Evolutionary conservation across 1,140 invertebrate genomes (phyloP).

Genomic region (Homalodisca vitripennis): DNA sequence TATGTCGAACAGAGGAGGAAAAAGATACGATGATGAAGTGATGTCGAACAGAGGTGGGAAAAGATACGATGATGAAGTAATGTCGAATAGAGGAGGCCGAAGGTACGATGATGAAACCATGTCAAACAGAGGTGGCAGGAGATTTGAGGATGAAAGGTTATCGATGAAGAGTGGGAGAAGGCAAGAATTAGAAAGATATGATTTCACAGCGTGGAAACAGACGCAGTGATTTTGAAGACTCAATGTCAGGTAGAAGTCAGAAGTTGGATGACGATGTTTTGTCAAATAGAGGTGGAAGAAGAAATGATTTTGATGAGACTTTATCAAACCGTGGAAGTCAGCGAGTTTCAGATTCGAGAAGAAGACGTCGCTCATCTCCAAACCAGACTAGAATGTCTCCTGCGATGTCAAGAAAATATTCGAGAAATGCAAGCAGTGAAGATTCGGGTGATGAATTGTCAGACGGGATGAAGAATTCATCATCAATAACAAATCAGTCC

Average conservation of each 20-base stretch:
- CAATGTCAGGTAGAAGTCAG: constrained; percentile 22
- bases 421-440: constrained; percentile 23
- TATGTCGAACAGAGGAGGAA: too few relatives aligned
- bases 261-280: constrained; percentile 27
- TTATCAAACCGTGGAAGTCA: constrained; percentile 36
- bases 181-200: constrained; percentile 21
- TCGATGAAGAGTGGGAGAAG: constrained; percentile 26
- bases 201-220: constrained; percentile 19
- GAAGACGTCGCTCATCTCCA: constrained; percentile 15
- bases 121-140: constrained; percentile 36
- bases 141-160: constrained; percentile 31
- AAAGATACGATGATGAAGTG: too few relatives aligned
- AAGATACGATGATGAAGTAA: too few relatives aligned
- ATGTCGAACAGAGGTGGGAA: too few relatives aligned
- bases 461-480: not conserved
- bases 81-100: constrained; percentile 11
- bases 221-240: constrained; percentile 28
- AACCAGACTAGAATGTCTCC: too few relatives aligned
- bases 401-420: not conserved
- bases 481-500: not conserved
- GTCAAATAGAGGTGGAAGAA: constrained; percentile 30
- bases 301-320: constrained; percentile 33
- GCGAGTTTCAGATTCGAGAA: too few relatives aligned
- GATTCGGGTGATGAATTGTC: constrained; percentile 30
- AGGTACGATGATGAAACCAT: constrained; percentile 31